Percentiles rank a stretch among this genome's conserved stretches.
Evolutionary conservation across 2,888 invertebrate species (phyloP).

Genomic region (Incurvaria masculella): DNA sequence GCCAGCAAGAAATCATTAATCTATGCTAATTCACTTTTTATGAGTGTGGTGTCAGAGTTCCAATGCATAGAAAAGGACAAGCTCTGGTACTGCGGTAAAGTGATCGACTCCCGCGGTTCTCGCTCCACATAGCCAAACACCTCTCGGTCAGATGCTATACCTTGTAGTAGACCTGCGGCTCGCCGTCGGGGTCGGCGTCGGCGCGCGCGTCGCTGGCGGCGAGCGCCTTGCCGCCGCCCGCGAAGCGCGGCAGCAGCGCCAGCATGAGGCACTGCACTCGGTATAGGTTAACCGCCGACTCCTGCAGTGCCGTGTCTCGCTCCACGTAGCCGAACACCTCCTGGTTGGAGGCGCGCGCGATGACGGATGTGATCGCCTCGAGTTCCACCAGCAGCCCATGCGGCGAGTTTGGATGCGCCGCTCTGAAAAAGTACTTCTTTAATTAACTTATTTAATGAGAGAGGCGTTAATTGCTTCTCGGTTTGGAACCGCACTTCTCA

Average conservation of each 20-base stretch:
- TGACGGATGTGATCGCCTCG: constrained; percentile 71
- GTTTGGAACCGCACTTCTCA: no score
- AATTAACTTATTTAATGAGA: no score
- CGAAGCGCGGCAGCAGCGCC: constrained; percentile 69
- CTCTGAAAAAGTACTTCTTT: no score
- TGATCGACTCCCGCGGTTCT: constrained; percentile 38
- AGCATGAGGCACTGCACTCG: constrained; percentile 74
- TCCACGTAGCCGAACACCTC: constrained; percentile 32
- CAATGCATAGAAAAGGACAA: no score
- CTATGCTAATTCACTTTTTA: no score
- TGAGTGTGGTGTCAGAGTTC: no score
- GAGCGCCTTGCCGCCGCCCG: constrained; percentile 41
- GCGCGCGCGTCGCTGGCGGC: constrained; percentile 17
- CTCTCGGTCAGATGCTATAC: constrained; percentile 50
- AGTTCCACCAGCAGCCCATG: constrained; percentile 69
- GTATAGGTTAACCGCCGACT: constrained; percentile 56
- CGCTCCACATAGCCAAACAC: constrained; percentile 29
- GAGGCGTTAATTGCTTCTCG: no score
- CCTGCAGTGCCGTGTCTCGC: constrained; percentile 35
- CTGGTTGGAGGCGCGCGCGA: constrained; percentile 65
- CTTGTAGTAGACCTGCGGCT: constrained; percentile 20
- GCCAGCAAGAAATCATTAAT: no score
- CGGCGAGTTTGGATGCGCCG: constrained; percentile 59
- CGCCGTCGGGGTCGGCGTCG: constrained; percentile 16
- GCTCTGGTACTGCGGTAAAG: no score